phyloP scores from a whole-genome alignment of 1,140 invertebrate species.

The Bursaphelenchus mucronatus region DNA sequence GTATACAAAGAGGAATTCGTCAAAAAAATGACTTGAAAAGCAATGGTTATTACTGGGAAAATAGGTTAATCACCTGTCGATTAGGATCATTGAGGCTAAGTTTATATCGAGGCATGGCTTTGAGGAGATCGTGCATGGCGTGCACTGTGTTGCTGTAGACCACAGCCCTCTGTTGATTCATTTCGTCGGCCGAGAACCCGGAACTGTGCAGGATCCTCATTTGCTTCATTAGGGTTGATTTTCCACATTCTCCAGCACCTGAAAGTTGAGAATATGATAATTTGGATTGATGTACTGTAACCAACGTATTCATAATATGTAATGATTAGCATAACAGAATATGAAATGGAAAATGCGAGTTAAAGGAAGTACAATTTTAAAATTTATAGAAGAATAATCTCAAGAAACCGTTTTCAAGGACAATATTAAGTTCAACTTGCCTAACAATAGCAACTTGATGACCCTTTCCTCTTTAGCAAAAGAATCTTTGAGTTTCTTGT shows the following conservation, averaged over 20 bases:
- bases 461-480: slow-evolving; percentile 48
- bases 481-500: slow-evolving; percentile 46
- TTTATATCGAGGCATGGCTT: slow-evolving; percentile 45
- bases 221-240: slow-evolving; percentile 56
- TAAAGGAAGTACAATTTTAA: slow-evolving; percentile 15
- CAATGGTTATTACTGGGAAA: no score
- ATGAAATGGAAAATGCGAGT: slow-evolving; percentile 10
- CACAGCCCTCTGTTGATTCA: slow-evolving; percentile 43
- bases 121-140: slow-evolving; percentile 46
- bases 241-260: slow-evolving; percentile 58
- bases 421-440: slow-evolving; percentile 28
- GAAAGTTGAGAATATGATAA: slow-evolving; percentile 5
- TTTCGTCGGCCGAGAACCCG: slow-evolving; percentile 48
- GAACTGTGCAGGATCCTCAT: slow-evolving; percentile 57
- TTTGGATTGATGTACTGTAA: slow-evolving; percentile 6
- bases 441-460: slow-evolving; percentile 55
- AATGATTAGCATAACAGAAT: background rate
- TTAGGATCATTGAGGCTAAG: slow-evolving; percentile 33
- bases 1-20: no score
- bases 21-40: no score
- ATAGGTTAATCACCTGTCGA: no score
- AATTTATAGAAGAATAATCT: background rate
- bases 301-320: slow-evolving; percentile 7
- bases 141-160: slow-evolving; percentile 53
- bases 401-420: background rate